Percentiles rank a stretch among this genome's conserved stretches.
phyloP scores from a whole-genome alignment of 2,113 vertebrate species.

The Tichodroma muraria region DNA sequence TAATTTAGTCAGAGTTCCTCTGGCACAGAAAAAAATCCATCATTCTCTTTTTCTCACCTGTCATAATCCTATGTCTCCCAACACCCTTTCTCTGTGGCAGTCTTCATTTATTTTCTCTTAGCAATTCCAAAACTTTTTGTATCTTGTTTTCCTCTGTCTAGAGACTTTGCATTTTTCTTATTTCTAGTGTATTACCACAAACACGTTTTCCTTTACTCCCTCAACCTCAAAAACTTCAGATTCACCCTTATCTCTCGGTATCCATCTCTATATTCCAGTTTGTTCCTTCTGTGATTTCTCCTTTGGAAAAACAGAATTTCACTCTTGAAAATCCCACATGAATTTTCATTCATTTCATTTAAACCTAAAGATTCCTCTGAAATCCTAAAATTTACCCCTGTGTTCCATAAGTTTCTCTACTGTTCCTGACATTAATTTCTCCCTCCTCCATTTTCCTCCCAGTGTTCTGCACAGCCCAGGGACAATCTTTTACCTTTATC shows the following conservation, averaged over 20 bases:
- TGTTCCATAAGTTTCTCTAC: background rate
- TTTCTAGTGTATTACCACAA: background rate
- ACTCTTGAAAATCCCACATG: background rate
- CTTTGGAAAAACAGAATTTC: background rate
- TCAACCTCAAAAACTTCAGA: background rate
- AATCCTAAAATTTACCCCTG: background rate
- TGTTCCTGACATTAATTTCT: background rate
- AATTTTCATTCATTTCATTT: background rate
- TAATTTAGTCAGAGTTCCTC: slow-evolving; percentile 5
- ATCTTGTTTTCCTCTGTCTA: background rate
- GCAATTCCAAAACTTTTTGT: background rate
- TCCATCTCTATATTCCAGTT: background rate
- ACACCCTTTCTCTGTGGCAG: background rate
- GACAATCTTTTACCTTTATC: background rate
- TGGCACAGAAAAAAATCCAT: background rate
- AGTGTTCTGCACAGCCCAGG: background rate
- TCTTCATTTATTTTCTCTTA: background rate
- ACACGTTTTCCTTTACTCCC: background rate
- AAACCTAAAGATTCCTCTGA: background rate
- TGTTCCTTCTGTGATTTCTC: background rate
- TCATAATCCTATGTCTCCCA: background rate
- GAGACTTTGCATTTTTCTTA: background rate
- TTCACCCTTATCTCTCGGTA: background rate
- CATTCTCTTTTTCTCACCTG: slow-evolving; percentile 18
- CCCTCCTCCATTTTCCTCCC: background rate